Base-by-base conservation (phyloP, 2,113 vertebrate species). In the Ciconia maguari region DNA sequence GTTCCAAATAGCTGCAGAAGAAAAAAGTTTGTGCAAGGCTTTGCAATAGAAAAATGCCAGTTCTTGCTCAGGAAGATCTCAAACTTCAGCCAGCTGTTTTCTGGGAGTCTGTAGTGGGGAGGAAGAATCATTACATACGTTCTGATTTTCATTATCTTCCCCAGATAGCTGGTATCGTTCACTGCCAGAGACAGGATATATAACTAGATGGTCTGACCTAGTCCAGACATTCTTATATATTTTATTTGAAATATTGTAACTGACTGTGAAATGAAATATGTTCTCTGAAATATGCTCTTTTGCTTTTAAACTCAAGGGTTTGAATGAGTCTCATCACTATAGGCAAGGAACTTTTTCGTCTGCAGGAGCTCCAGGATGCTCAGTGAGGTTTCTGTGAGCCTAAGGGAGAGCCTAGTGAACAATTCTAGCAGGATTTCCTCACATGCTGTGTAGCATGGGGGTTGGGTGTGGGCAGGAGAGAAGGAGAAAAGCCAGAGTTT, bases 181-280 rank as follows among this genome's bases (percentile, higher is more conserved):
- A 57, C 54, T 77, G 79, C 62, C 54, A 79, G 54, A 83, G 58
- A 89, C n/a, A 88, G 58, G 58, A 77, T 72, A 76, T 46, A 55
- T 76, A 87, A 83, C 70, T 83, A 55, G 26, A 75, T 80, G 29
- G n/a, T 72, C 57, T 93, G 78, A 86, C 41, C 78, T 65, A 22
- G 52, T 88, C 71, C 62, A 90, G 88, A 64, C 18, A 61, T 85
- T 80, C 34, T 52, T 87, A 60, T 76, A 21, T 51, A 60, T 90
- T 93, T 93, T 72, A 61, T 57, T 49, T 90, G 71, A 90, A 88
- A 95, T 90, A 88, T 21, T 76, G 25, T 82, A 75, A 54, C 58
- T 86, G 92, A 72, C 30, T 90, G 51, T 68, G 81, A 87, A 69
- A 52, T 85, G 69, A 96, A 95, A 75, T 91, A 89, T 27, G 3